Percentiles rank a stretch among this genome's conserved stretches.
Conservation (phyloP, 1,140 invertebrate species). For the Zaprionus africanus region DNA sequence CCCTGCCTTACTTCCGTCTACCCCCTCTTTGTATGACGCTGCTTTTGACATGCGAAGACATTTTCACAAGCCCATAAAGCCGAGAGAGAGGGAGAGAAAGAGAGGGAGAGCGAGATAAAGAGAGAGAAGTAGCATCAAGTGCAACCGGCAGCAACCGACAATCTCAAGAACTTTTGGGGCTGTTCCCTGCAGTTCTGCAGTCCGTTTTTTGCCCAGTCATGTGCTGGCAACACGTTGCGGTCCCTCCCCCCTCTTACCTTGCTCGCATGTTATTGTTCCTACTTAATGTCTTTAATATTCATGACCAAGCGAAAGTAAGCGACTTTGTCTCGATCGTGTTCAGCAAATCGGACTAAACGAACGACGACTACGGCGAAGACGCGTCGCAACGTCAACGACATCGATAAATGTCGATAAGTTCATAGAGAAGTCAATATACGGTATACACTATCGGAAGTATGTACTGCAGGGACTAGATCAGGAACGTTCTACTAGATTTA, state of each 20-base stretch:
- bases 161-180: constrained; percentile 15
- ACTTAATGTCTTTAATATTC: constrained; percentile 83
- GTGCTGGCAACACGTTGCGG: constrained; percentile 10
- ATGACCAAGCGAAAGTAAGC: constrained; percentile 83
- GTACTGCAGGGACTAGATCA: neutral
- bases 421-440: constrained; percentile 4
- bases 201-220: constrained; percentile 32
- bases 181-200: constrained; percentile 25
- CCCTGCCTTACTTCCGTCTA: constrained; percentile 9
- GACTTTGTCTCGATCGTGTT: constrained; percentile 81
- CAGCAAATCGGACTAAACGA: constrained; percentile 72
- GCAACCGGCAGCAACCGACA: constrained; percentile 37
- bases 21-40: constrained; percentile 35
- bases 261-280: constrained; percentile 72
- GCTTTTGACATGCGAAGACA: constrained; percentile 77
- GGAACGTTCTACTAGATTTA: too few species aligned
- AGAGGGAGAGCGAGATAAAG: neutral
- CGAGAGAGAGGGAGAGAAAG: constrained; percentile 17
- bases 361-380: constrained; percentile 27
- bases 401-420: constrained; percentile 33
- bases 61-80: constrained; percentile 74
- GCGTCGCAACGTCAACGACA: constrained; percentile 35
- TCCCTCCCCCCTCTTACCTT: neutral
- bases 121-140: constrained; percentile 58
- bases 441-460: neutral